phyloP scores from a whole-genome alignment of 2,113 vertebrate species.

The Tretioscincus oriximinensis region DNA sequence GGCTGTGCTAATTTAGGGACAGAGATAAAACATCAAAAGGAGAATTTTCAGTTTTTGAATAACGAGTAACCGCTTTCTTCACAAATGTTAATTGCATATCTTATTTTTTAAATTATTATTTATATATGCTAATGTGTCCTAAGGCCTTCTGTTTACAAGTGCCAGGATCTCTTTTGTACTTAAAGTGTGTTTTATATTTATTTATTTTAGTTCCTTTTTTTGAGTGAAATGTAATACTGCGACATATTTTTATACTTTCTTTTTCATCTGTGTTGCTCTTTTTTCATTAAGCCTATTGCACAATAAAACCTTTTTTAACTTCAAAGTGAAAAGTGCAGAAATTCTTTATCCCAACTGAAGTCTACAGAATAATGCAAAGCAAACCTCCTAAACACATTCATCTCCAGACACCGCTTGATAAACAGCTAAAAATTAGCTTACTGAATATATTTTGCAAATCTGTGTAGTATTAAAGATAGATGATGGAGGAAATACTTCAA shows the following conservation, averaged over 20 bases:
- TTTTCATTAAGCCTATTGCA: slow-evolving; percentile 53
- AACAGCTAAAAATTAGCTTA: too few species aligned
- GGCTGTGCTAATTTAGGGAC: slow-evolving; percentile 50
- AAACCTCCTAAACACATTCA: too few species aligned
- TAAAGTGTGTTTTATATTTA: slow-evolving; percentile 68
- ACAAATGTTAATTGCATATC: slow-evolving; percentile 25
- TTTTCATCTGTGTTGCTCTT: slow-evolving; percentile 58
- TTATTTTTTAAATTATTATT: slow-evolving; percentile 50
- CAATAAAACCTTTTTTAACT: slow-evolving; percentile 71
- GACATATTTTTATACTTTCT: slow-evolving; percentile 79
- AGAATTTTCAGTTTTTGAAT: slow-evolving; percentile 33
- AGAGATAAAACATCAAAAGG: slow-evolving; percentile 40
- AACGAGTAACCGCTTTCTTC: slow-evolving; percentile 38
- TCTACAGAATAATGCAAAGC: not conserved
- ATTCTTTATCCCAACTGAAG: fast-evolving
- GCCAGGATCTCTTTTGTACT: slow-evolving; percentile 68
- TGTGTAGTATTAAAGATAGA: too few species aligned
- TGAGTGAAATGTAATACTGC: slow-evolving; percentile 64
- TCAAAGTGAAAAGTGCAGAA: not conserved
- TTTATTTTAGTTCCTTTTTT: slow-evolving; percentile 70
- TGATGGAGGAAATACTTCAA: too few species aligned
- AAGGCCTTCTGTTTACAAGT: slow-evolving; percentile 69
- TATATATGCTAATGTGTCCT: slow-evolving; percentile 35
- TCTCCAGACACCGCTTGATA: too few species aligned
- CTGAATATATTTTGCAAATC: too few species aligned